phyloP scores from a whole-genome alignment of 2,797 vertebrate species.

The Rhinophrynus dorsalis region DNA sequence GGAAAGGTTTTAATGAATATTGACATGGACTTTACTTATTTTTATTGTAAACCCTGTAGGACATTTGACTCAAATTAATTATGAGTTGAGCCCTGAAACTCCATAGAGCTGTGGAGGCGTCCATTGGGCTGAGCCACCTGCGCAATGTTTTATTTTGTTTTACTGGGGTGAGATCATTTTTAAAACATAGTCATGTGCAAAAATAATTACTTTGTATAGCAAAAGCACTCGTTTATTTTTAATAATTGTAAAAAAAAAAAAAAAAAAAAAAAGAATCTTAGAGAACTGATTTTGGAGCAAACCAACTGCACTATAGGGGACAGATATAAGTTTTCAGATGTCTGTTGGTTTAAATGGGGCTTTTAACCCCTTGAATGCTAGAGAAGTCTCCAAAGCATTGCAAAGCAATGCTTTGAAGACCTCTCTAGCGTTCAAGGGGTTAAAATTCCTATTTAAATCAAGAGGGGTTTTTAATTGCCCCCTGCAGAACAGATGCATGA shows the following conservation, averaged over 20 bases:
- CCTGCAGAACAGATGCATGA: too few species aligned
- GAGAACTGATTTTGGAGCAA: too few species aligned
- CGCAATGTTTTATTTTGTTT: background rate
- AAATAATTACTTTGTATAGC: slow-evolving; percentile 20
- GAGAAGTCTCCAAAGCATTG: too few species aligned
- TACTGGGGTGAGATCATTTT: background rate
- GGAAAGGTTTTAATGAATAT: slow-evolving; percentile 50
- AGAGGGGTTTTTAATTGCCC: too few species aligned
- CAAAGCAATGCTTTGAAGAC: too few species aligned
- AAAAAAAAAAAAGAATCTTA: too few species aligned
- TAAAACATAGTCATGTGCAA: background rate
- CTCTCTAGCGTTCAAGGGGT: too few species aligned
- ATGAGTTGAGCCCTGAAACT: slow-evolving; percentile 13
- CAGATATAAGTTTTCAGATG: too few species aligned
- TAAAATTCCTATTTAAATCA: too few species aligned
- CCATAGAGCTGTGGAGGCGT: background rate
- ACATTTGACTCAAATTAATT: slow-evolving; percentile 40
- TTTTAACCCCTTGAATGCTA: too few species aligned
- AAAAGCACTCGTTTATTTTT: background rate
- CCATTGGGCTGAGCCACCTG: background rate
- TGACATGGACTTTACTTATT: slow-evolving; percentile 48
- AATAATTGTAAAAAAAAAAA: slow-evolving; percentile 17
- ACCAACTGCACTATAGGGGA: too few species aligned
- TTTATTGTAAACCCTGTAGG: slow-evolving; percentile 48
- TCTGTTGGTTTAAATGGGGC: too few species aligned